Conservation (phyloP, 2,888 invertebrate genomes). For the Catocala sponsa region DNA sequence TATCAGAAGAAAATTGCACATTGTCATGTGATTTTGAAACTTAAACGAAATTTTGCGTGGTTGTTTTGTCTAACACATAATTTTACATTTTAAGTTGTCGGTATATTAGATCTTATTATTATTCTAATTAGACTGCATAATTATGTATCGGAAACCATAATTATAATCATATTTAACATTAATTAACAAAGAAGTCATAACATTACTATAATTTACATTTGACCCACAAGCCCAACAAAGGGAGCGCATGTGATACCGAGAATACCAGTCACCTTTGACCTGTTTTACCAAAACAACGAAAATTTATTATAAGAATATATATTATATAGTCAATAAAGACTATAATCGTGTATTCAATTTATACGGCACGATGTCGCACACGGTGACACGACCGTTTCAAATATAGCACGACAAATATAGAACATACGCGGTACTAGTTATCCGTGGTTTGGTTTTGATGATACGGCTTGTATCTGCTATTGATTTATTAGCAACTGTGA, state of each 20-base stretch:
- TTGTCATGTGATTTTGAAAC: neutral
- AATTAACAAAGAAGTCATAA: too few species aligned
- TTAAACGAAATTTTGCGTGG: too few species aligned
- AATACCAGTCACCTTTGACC: neutral
- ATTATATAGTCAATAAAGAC: conserved; percentile 52
- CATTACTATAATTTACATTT: too few species aligned
- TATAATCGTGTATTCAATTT: conserved; percentile 52
- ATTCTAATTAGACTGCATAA: too few species aligned
- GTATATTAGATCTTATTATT: too few species aligned
- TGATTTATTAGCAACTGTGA: conserved; percentile 42
- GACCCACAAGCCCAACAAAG: too few species aligned
- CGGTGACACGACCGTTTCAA: conserved; percentile 77
- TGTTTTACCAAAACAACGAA: conserved; percentile 10
- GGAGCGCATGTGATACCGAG: too few species aligned
- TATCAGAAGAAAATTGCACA: neutral
- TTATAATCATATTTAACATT: too few species aligned
- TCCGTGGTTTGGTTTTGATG: conserved; percentile 47
- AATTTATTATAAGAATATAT: conserved; percentile 26
- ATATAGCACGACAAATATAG: conserved; percentile 80
- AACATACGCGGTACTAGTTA: conserved; percentile 67
- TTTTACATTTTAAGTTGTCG: too few species aligned
- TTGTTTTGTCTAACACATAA: too few species aligned
- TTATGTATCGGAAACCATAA: too few species aligned
- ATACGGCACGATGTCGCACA: conserved; percentile 71
- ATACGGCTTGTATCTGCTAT: conserved; percentile 42